These are phyloP conservation scores for Typhlichthys subterraneus DNA, from an alignment of 2,797 vertebrate species.

Conservation along the genomic window DNA sequence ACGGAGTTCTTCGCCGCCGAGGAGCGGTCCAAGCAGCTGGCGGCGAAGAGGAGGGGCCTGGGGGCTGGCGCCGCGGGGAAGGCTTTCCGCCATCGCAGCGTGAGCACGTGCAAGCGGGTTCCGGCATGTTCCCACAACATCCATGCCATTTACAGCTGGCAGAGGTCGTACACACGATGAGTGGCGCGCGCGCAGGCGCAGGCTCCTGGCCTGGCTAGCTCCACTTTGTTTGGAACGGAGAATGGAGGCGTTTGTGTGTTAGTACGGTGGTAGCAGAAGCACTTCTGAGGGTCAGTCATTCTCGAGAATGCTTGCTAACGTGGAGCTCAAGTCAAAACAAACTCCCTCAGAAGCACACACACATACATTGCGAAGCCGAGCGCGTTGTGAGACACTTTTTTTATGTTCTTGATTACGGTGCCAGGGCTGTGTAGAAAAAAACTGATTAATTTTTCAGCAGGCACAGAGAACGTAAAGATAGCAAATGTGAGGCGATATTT, in stretches of 20 bases:
- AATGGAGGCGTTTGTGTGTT: neutral
- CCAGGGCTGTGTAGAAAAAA: too few species aligned
- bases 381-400: too few species aligned
- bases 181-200: conserved; percentile 20
- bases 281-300: too few species aligned
- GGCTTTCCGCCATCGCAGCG: conserved; percentile 75
- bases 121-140: conserved; percentile 84
- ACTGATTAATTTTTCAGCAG: too few species aligned
- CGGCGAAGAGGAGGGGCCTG: conserved; percentile 70
- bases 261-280: too few species aligned
- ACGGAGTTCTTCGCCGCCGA: conserved; percentile 82
- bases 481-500: too few species aligned
- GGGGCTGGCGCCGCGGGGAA: conserved; percentile 60
- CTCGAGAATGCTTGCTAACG: too few species aligned
- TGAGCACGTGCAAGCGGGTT: conserved; percentile 78
- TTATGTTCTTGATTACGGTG: too few species aligned
- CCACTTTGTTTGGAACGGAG: conserved; percentile 15
- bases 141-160: conserved; percentile 84
- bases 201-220: conserved; percentile 18
- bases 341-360: too few species aligned
- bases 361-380: too few species aligned
- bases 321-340: too few species aligned
- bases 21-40: conserved; percentile 76
- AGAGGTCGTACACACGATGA: conserved; percentile 85
- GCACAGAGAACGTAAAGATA: too few species aligned